Conservation (phyloP, 2,113 vertebrate genomes). For the Gymnocephalus cernua region DNA sequence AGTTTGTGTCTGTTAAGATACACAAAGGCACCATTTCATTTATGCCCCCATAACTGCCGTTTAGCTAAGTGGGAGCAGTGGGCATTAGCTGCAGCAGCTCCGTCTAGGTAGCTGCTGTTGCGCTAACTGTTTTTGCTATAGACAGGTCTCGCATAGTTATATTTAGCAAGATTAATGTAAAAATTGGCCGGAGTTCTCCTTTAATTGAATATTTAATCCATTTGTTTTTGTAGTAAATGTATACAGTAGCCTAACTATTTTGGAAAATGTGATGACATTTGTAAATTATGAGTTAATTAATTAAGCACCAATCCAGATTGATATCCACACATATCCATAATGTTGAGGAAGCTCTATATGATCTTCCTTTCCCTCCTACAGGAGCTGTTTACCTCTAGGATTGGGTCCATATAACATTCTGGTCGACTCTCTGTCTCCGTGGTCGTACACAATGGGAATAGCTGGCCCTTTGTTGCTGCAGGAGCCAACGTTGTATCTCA, state of each 20-base stretch:
- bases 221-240: neutral
- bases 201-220: neutral
- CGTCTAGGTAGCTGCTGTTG: too few species aligned
- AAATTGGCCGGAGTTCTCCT: too few species aligned
- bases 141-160: too few species aligned
- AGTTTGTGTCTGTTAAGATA: too few species aligned
- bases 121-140: too few species aligned
- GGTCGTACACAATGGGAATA: conserved; percentile 47
- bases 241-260: neutral
- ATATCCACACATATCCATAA: neutral
- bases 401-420: conserved; percentile 21
- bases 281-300: too few species aligned
- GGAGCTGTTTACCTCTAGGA: neutral
- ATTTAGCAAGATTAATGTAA: too few species aligned
- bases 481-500: conserved; percentile 34
- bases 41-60: too few species aligned
- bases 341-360: neutral
- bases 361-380: neutral
- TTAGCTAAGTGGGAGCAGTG: too few species aligned
- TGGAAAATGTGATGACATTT: neutral
- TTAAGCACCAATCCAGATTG: neutral
- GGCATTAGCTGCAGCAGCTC: too few species aligned
- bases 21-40: too few species aligned
- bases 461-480: conserved; percentile 27
- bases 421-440: conserved; percentile 34